Percentiles rank a stretch among this genome's conserved stretches.
These are phyloP conservation scores for Galbula dea DNA, from an alignment of 2,113 vertebrate genomes.

Conservation along the genomic window DNA sequence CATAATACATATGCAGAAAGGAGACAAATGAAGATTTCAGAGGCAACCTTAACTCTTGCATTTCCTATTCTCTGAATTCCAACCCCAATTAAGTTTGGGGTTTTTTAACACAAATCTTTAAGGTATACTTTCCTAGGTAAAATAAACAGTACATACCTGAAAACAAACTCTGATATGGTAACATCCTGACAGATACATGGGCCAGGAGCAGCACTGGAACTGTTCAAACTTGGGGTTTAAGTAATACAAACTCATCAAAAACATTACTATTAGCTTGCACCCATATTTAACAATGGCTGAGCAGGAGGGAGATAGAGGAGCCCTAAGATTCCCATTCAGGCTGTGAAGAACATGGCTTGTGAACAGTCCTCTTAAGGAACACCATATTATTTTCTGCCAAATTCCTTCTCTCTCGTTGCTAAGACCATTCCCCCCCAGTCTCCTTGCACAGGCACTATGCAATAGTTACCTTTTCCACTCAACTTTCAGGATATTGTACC, in stretches of 20 bases:
- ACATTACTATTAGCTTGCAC: neutral
- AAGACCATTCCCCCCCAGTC: neutral
- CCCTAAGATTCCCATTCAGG: neutral
- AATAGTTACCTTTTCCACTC: neutral
- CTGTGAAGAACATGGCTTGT: neutral
- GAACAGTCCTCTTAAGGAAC: neutral
- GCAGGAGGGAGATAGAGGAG: neutral
- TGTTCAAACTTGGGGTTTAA: neutral
- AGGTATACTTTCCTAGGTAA: neutral
- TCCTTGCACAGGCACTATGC: neutral
- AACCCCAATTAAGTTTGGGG: neutral
- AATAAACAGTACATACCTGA: neutral
- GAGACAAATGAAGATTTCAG: constrained; percentile 49
- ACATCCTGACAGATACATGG: neutral
- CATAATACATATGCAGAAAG: constrained; percentile 53
- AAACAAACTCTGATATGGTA: neutral
- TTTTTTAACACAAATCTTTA: neutral
- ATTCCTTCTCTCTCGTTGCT: neutral
- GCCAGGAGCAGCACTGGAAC: neutral
- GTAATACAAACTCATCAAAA: neutral
- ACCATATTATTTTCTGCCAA: neutral
- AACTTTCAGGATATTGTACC: neutral
- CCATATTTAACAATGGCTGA: neutral
- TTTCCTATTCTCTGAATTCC: constrained; percentile 16
- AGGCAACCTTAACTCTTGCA: constrained; percentile 53